These are phyloP conservation scores for Trogon surrucura DNA, from an alignment of 2,113 vertebrate genomes.

Conservation along the genomic window DNA sequence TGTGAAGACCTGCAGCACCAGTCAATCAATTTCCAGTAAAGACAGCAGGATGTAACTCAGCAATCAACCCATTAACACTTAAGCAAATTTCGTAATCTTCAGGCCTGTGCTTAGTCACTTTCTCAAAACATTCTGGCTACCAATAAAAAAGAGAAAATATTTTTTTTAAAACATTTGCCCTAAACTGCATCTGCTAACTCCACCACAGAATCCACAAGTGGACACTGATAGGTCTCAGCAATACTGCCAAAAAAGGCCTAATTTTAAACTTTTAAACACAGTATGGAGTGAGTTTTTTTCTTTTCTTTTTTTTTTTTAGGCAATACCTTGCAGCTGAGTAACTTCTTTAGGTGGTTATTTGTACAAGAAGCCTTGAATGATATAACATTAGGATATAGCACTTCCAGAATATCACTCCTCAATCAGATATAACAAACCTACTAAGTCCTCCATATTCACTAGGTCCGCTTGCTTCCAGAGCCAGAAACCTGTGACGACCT, in stretches of 20 bases:
- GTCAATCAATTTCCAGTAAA: slow-evolving; percentile 94
- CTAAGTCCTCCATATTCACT: not conserved
- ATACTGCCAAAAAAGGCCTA: not conserved
- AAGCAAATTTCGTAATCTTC: slow-evolving; percentile 97
- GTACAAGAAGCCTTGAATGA: slow-evolving; percentile 19
- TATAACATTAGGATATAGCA: not conserved
- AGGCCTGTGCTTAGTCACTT: slow-evolving; percentile 85
- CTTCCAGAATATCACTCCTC: not conserved
- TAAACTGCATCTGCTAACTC: not conserved
- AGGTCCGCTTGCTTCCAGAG: not conserved
- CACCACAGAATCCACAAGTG: slow-evolving; percentile 14
- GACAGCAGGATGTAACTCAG: slow-evolving; percentile 78
- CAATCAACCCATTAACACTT: slow-evolving; percentile 97
- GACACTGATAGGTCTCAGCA: not conserved
- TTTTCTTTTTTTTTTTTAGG: not conserved
- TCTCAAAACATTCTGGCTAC: slow-evolving; percentile 67
- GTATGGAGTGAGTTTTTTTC: not conserved
- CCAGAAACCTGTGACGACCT: not conserved
- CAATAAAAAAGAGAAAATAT: slow-evolving; percentile 26
- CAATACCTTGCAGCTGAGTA: not conserved
- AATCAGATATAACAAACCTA: not conserved
- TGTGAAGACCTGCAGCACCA: slow-evolving; percentile 93
- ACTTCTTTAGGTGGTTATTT: not conserved
- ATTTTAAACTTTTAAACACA: not conserved
- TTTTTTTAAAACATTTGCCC: slow-evolving; percentile 15